Percentiles rank a stretch among this genome's conserved stretches.
Conservation (phyloP, 37 sponge, comb jelly and placozoan genomes). For the Dysidea cf. avara region DNA sequence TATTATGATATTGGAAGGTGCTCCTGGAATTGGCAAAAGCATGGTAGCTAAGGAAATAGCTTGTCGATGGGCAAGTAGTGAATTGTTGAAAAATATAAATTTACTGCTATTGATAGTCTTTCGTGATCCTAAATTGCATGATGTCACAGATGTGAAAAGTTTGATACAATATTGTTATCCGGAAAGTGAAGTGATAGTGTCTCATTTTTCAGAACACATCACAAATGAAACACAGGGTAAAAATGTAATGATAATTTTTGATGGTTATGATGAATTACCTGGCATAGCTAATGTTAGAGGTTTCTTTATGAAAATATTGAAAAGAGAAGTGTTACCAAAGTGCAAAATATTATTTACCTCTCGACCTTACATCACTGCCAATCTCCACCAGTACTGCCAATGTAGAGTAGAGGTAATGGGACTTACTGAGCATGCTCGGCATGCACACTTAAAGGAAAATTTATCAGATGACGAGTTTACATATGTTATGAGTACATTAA, state of each 20-base stretch:
- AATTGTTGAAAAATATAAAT: too few species aligned
- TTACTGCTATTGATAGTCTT: too few species aligned
- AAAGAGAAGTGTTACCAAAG: not conserved
- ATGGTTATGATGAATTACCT: slow-evolving; percentile 16
- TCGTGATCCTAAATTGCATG: too few species aligned
- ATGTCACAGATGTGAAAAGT: too few species aligned
- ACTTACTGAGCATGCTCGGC: not conserved
- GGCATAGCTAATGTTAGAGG: not conserved
- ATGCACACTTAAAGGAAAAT: not conserved
- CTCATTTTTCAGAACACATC: too few species aligned
- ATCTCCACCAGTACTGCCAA: not conserved
- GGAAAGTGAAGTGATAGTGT: too few species aligned
- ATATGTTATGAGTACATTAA: not conserved
- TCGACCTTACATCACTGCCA: slow-evolving; percentile 7
- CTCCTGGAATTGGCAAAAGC: too few species aligned
- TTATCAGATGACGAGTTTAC: not conserved
- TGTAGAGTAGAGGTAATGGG: slow-evolving; percentile 5
- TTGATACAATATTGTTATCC: too few species aligned
- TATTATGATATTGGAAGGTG: too few species aligned
- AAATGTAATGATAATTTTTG: slow-evolving; percentile 8
- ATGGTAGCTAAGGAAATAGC: too few species aligned
- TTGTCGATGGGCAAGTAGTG: too few species aligned
- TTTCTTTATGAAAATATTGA: not conserved
- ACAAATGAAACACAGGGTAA: not conserved
- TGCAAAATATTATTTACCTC: slow-evolving; percentile 3